Base-by-base conservation (phyloP, 2,888 invertebrate genomes). In the Lithosia quadra region DNA sequence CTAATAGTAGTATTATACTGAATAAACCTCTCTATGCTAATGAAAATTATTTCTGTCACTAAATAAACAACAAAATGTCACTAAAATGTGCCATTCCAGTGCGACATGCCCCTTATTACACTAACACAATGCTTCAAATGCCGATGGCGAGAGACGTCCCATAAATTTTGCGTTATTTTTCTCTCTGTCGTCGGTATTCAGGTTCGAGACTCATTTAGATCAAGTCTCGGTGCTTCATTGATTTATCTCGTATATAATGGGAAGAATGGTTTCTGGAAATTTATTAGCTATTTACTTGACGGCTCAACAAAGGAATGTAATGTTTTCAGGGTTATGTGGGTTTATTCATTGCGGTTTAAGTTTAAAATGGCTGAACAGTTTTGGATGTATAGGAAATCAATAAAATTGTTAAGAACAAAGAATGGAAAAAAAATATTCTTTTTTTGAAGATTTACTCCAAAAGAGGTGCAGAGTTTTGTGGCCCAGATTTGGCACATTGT, bases 131-230 rank as follows among this genome's bases (percentile, higher is more conserved):
- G 66, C 72, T 22, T 63, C 57, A 68, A 72, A 81, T 81, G 71
- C 70, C 70, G 33, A 68, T 66, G 74, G 69, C 72, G 65, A 22
- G 63, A 55, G 57, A 53, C 55, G 15, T 53, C n/a, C 34, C 62
- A 82, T 80, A 80, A 73, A 82, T 80, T 43, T 73, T 61, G 34
- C 63, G 63, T 78, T 74, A 74, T 75, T 80, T 80, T 82, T 72
- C 68, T 59, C 63, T 18, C 18, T 33, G 21, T 56, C 56, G 57
- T 63, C 60, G 82, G 81, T 79, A 81, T 81, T 81, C 74, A 72
- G 79, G 81, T 77, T 60, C 69, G 77, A 24, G 49, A 67, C 71
- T 68, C 57, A 62, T 72, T 74, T 81, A 79, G 82, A 77, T 67
- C 69, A 59, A 70, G 77, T 75, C 74, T 74, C 63, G 72, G 72